Evolutionary conservation across 2,888 invertebrate genomes (phyloP), one percentile per base, ranked within the genome.

Genomic region (Leucoma salicis): DNA sequence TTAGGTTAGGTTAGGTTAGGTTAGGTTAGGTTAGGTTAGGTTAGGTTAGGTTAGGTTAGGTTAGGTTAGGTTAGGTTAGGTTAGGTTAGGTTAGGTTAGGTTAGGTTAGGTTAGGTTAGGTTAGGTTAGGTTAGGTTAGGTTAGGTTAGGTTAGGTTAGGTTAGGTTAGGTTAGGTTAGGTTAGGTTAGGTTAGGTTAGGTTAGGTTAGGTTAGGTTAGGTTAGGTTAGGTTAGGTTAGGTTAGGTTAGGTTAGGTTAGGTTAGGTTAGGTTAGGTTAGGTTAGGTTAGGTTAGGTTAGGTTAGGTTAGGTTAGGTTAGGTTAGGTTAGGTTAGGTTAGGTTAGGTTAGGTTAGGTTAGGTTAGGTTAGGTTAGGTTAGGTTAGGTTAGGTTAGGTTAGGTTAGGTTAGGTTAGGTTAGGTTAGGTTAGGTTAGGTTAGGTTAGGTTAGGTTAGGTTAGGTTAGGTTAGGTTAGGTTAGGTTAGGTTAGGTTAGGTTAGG

Each of bases 1-100:
- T 49, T 47, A 39, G 54, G 51, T 51, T 53, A 49, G 53, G 57
- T 49, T 53, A 45, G 53, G 53, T 49, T 49, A 49, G 53, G 57
- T 49, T 53, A 49, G 53, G 55, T 46, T 50, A 46, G 49, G 55
- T 42, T 52, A 44, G 39, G 46, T 39, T 46, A 36, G 39, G 46
- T 42, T 46, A 39, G 42, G 46, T 39, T 46, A 36, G 39, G 42
- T 39, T 49, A 45, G 49, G 54, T 45, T 51, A 48, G 48, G 52
- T 48, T 52, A 46, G 46, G 46, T 46, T 46, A 46, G 49, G 46
- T 50, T 50, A 46, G 46, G 46, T 46, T 47, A 43, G 49, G 42
- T 49, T 40, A 40, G 49, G 45, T 49, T 46, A 46, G 49, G 45
- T 49, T 46, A 46, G 49, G 45, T 44, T 46, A 44, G 48, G 43